A percentile compares a stretch with the other conserved stretches of the same genome.
Evolutionary conservation across 2,888 invertebrate species (phyloP).

Genomic region (Agrenia bidenticulata): DNA sequence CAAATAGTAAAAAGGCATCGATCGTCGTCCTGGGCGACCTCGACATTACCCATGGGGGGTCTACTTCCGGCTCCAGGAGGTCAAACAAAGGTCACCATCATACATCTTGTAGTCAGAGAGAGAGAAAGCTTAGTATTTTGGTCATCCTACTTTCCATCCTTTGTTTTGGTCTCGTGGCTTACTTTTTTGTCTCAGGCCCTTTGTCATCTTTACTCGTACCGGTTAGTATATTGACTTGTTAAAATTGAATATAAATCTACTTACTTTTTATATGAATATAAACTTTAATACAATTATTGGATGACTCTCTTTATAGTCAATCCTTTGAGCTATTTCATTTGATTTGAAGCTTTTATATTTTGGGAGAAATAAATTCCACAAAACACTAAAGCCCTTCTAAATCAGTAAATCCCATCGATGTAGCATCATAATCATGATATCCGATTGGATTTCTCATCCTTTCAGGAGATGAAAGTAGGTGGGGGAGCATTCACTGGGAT

Average conservation of each 20-base stretch:
- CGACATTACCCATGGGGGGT: background rate
- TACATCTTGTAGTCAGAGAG: background rate
- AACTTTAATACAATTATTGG: no score
- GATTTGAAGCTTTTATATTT: no score
- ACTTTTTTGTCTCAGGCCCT: conserved; percentile 41
- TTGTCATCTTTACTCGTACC: conserved; percentile 38
- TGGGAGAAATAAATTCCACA: no score
- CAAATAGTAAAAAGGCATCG: background rate
- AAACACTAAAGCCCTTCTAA: background rate
- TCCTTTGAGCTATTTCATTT: no score
- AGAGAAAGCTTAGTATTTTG: conserved; percentile 37
- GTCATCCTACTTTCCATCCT: conserved; percentile 41
- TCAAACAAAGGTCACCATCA: conserved; percentile 16
- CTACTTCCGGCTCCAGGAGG: conserved; percentile 20
- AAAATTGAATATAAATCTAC: no score
- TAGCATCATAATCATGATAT: background rate
- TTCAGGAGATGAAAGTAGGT: conserved; percentile 7
- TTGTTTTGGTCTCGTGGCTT: conserved; percentile 41
- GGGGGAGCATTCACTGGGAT: conserved; percentile 28
- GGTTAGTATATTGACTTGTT: conserved; percentile 29
- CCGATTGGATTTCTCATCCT: conserved; percentile 16
- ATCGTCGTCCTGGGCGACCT: conserved; percentile 2
- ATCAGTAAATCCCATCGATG: background rate
- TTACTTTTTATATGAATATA: no score
- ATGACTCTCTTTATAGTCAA: no score